Percentiles rank a stretch among this genome's conserved stretches.
These are phyloP conservation scores for Parasteatoda lunata DNA, from an alignment of 2,888 invertebrate species.

Conservation along the genomic window DNA sequence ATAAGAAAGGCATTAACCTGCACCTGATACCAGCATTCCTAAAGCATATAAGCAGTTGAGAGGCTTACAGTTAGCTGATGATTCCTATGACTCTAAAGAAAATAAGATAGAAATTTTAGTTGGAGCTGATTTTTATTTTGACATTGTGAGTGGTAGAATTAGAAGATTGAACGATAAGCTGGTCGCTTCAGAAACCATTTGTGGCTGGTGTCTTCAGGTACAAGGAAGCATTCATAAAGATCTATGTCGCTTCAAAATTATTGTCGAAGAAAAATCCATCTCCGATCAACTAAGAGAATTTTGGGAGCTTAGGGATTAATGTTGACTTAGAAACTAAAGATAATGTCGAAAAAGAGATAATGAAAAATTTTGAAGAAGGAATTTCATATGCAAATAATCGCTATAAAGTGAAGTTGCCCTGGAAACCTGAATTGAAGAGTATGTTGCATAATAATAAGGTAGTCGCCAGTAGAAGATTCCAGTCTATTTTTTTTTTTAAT, in stretches of 20 bases:
- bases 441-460: background rate
- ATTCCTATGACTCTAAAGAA: no score
- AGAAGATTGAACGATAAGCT: no score
- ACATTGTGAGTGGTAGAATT: no score
- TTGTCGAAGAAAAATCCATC: background rate
- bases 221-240: background rate
- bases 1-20: no score
- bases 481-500: background rate
- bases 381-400: background rate
- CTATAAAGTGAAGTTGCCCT: background rate
- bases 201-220: no score
- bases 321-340: background rate
- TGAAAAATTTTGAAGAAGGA: background rate
- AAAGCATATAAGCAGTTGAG: no score
- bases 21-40: no score
- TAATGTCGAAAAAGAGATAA: background rate
- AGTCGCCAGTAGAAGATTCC: background rate
- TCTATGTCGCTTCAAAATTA: background rate
- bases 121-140: no score
- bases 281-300: background rate
- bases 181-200: no score
- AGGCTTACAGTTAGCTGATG: no score
- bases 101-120: no score
- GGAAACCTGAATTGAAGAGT: background rate
- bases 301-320: background rate